Conservation (phyloP, 2,888 invertebrate genomes). For the Xanthostigma xanthostigma region DNA sequence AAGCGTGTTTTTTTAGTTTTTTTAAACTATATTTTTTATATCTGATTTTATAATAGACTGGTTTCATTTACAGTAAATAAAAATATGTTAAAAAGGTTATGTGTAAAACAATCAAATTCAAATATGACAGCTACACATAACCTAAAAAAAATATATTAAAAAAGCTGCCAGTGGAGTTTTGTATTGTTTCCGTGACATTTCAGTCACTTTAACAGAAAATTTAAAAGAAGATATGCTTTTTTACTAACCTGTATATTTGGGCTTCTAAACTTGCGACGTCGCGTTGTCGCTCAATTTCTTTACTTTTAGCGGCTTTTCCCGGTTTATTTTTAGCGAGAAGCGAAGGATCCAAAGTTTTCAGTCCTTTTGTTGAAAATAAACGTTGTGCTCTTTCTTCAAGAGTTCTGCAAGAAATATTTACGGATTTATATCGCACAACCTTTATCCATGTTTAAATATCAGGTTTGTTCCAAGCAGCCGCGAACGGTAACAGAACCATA, state of each 20-base stretch:
- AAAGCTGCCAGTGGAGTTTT: too few relatives aligned
- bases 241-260: conserved; percentile 59
- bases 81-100: too few relatives aligned
- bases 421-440: not conserved
- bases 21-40: conserved; percentile 2
- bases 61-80: too few relatives aligned
- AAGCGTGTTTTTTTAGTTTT: too few relatives aligned
- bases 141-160: too few relatives aligned
- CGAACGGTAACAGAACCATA: too few relatives aligned
- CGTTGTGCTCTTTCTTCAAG: conserved; percentile 94
- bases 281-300: conserved; percentile 56
- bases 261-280: conserved; percentile 82
- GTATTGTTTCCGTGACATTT: too few relatives aligned
- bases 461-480: too few relatives aligned
- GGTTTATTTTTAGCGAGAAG: conserved; percentile 82
- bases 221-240: conserved; percentile 1
- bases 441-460: too few relatives aligned
- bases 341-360: conserved; percentile 80
- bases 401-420: conserved; percentile 37
- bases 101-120: too few relatives aligned
- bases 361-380: conserved; percentile 89
- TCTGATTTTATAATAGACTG: not conserved
- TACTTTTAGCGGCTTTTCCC: conserved; percentile 44
- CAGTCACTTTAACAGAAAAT: too few relatives aligned
- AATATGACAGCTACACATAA: too few relatives aligned